These are phyloP conservation scores for Stegodyphus mimosarum DNA, from an alignment of 1,140 invertebrate species.

Conservation along the genomic window DNA sequence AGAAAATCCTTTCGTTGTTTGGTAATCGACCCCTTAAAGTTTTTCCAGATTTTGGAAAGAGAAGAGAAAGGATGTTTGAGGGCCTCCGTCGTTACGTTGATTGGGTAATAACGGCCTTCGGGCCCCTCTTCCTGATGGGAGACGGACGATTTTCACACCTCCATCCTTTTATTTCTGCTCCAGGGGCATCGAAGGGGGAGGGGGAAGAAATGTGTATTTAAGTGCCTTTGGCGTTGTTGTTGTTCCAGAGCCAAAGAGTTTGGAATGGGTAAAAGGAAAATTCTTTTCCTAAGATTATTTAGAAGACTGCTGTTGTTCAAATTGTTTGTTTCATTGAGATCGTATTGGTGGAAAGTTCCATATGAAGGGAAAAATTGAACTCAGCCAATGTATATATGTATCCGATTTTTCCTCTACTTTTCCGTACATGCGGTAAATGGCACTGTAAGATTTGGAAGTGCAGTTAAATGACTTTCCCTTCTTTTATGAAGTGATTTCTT, in stretches of 20 bases:
- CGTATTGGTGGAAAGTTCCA: too few species aligned
- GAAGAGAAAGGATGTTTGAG: constrained; percentile 7
- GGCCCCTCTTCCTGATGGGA: constrained; percentile 36
- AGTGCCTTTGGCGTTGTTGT: constrained; percentile 47
- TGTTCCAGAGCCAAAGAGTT: background rate
- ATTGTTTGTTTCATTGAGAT: too few species aligned
- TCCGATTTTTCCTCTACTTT: too few species aligned
- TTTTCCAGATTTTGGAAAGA: constrained; percentile 30
- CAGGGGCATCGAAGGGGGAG: background rate
- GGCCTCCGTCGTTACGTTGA: constrained; percentile 49
- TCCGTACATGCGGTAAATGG: too few species aligned
- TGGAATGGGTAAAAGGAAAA: constrained; percentile 19
- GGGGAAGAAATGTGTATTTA: constrained; percentile 44
- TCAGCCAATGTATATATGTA: too few species aligned
- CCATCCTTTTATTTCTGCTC: constrained; percentile 24
- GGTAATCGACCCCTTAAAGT: constrained; percentile 21
- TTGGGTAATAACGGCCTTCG: constrained; percentile 57
- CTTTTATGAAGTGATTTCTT: too few species aligned
- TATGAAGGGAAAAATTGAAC: too few species aligned
- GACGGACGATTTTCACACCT: constrained; percentile 53
- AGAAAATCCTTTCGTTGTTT: background rate
- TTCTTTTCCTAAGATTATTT: constrained; percentile 35
- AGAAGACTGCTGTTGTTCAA: background rate
- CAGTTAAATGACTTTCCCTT: too few species aligned
- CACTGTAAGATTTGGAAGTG: too few species aligned